Conservation (phyloP, 2,113 vertebrate species). For the Narcine bancroftii region DNA sequence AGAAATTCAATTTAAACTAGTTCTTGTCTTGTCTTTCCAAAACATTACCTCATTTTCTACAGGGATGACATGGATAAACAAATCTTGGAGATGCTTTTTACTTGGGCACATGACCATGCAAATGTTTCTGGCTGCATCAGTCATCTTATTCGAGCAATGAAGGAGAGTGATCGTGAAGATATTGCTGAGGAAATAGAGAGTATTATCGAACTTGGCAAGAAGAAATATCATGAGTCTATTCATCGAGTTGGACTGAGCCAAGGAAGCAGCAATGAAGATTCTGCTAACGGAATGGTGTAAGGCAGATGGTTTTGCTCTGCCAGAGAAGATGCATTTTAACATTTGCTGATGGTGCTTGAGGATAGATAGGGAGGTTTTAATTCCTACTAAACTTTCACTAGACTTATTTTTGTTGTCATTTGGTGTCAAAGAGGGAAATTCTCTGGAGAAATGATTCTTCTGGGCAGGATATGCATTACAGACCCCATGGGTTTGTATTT, state of each 20-base stretch:
- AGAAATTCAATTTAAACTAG: not conserved
- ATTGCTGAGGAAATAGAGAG: conserved; percentile 76
- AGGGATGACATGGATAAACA: conserved; percentile 75
- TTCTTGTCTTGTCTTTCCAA: conserved; percentile 18
- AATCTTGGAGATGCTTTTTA: conserved; percentile 82
- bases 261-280: conserved; percentile 50
- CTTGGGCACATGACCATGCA: conserved; percentile 69
- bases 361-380: not conserved
- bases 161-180: conserved; percentile 70
- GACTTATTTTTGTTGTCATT: too few species aligned
- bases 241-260: conserved; percentile 65
- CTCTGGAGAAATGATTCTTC: not conserved
- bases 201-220: conserved; percentile 69
- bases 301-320: not conserved
- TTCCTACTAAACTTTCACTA: not conserved
- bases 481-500: not conserved
- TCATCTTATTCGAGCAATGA: conserved; percentile 66
- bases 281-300: conserved; percentile 45
- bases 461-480: not conserved
- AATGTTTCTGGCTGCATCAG: conserved; percentile 60
- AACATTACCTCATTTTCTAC: conserved; percentile 28
- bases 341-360: not conserved
- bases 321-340: not conserved
- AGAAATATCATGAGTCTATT: conserved; percentile 76
- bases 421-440: not conserved